These are phyloP conservation scores for Crenuchus spilurus DNA, from an alignment of 2,797 vertebrate genomes.

Conservation along the genomic window DNA sequence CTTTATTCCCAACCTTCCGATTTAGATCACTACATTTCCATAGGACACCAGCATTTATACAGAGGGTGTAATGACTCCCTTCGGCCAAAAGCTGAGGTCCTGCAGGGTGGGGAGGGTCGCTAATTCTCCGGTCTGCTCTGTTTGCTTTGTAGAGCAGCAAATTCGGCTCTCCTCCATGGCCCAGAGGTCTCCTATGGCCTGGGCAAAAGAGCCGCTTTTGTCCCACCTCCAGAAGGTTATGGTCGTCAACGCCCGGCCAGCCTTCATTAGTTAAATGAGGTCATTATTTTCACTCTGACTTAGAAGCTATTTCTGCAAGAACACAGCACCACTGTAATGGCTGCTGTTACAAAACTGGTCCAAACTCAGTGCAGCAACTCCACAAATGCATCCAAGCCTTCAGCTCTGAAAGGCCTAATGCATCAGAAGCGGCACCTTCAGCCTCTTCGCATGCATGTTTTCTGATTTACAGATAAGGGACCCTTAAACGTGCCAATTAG, in stretches of 20 bases:
- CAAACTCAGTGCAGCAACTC: neutral
- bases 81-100: constrained; percentile 73
- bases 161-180: constrained; percentile 64
- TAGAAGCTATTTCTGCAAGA: constrained; percentile 44
- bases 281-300: constrained; percentile 66
- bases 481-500: constrained; percentile 39
- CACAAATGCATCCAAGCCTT: constrained; percentile 25
- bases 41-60: constrained; percentile 61
- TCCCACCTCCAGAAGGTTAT: constrained; percentile 60
- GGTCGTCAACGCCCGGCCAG: constrained; percentile 48
- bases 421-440: constrained; percentile 21
- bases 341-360: constrained; percentile 24
- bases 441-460: constrained; percentile 20
- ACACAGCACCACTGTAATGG: constrained; percentile 39
- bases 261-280: constrained; percentile 71
- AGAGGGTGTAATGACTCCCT: constrained; percentile 66
- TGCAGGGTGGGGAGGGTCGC: constrained; percentile 64
- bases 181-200: constrained; percentile 66
- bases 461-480: constrained; percentile 38
- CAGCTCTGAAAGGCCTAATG: constrained; percentile 24
- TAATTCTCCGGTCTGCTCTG: constrained; percentile 77
- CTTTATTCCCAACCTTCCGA: constrained; percentile 64
- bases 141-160: constrained; percentile 78
- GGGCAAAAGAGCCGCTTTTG: constrained; percentile 42
- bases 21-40: constrained; percentile 65